Base-by-base conservation (phyloP, 2,888 invertebrate species). In the Sphecodes monilicornis region DNA sequence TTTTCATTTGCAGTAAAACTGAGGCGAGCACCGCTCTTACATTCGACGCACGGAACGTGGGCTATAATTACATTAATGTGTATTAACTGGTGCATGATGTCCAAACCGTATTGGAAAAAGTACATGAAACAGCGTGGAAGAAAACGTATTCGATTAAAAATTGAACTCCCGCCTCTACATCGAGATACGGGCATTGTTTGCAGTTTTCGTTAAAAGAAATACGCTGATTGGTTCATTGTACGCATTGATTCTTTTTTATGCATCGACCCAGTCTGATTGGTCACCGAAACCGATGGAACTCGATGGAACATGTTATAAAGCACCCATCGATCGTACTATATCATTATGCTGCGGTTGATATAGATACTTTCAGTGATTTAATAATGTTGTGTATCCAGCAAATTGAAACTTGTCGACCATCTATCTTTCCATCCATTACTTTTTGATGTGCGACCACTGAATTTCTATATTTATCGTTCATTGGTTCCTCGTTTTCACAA, bases 61-160 rank as follows among this genome's bases (percentile, higher is more conserved):
- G 10, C 41, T 43, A 64, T 75, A 80, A 82, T 73, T 72, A 57
- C 80, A 72, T 80, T 72, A 76, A 29, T n/a, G 39, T 46, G 57
- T 76, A 82, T 57, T 80, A 80, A 80, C 46, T 72, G 66, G 43
- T 71, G 71, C 69, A 75, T 74, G 60, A 69, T 43, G 39, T 5
- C 22, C n/a, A 39, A 50, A 50, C 29, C 8, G 74, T 60, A 43
- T 70, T n/a, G 70, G 70, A 80, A 82, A 80, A 80, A 80, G 54
- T 70, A 74, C 50, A 60, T 70, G 60, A 60, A n/a, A 13, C 41
- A 41, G 22, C 36, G 22, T n/a, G 80, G 57, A 73, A 78, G 57
- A 54, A 57, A n/a, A 68, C 22, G 13, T n/a, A 39, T 68, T 68
- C n/a, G 68, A 39, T 68, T 39, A 68, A 39, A 68, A 68, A n/a